phyloP scores from a whole-genome alignment of 2,888 invertebrate species.

The Coleophora flavipennella region DNA sequence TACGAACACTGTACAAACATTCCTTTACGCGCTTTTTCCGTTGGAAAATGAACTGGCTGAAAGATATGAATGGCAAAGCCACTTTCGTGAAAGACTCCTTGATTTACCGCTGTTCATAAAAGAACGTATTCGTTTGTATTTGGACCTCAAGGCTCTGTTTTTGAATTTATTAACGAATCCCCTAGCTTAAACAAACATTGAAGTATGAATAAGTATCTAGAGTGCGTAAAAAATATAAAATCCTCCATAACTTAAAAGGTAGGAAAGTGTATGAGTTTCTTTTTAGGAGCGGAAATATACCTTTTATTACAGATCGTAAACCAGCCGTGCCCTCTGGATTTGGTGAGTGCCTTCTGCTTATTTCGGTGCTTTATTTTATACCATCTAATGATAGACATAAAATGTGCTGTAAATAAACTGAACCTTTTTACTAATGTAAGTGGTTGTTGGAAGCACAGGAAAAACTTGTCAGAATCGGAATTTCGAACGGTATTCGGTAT shows the following conservation, averaged over 20 bases:
- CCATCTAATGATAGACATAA: not conserved
- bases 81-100: no score
- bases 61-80: conserved; percentile 11
- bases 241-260: not conserved
- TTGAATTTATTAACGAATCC: no score
- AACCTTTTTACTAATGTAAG: no score
- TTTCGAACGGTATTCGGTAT: conserved; percentile 1
- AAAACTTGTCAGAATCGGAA: no score
- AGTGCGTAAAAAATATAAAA: no score
- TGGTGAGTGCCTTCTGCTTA: conserved; percentile 18
- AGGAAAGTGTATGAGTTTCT: conserved; percentile 27
- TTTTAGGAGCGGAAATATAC: conserved; percentile 25
- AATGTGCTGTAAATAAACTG: not conserved
- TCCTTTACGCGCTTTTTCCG: conserved; percentile 19
- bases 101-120: no score
- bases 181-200: no score
- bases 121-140: no score
- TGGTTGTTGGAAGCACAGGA: no score
- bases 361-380: not conserved
- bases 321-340: conserved; percentile 32
- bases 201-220: no score
- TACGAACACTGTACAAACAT: conserved; percentile 34
- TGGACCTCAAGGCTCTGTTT: no score
- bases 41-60: conserved; percentile 11
- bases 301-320: conserved; percentile 42